Conservation (phyloP, 2,888 invertebrate genomes). For the Timema cristinae region DNA sequence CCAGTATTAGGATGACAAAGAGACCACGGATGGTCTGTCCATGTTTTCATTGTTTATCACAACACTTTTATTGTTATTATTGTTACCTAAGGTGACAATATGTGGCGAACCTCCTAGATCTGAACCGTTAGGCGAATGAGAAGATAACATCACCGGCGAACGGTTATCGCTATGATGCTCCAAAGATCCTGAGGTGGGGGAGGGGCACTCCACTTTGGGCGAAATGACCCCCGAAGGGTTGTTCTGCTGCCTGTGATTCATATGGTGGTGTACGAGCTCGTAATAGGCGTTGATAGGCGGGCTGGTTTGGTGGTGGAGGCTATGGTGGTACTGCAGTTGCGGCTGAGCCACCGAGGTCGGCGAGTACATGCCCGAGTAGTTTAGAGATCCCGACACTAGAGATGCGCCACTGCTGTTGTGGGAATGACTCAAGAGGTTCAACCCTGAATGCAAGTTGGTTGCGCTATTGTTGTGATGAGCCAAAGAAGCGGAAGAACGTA, state of each 20-base stretch:
- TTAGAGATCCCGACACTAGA: slow-evolving; percentile 21
- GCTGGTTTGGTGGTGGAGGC: slow-evolving; percentile 15
- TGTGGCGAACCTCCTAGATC: slow-evolving; percentile 40
- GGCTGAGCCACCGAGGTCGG: slow-evolving; percentile 19
- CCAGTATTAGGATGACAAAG: slow-evolving; percentile 40
- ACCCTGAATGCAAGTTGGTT: slow-evolving; percentile 11
- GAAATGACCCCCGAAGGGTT: slow-evolving; percentile 29
- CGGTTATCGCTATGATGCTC: slow-evolving; percentile 35
- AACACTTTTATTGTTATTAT: slow-evolving; percentile 1
- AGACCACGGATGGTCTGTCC: slow-evolving; percentile 45
- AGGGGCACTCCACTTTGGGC: slow-evolving; percentile 43
- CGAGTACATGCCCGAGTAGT: slow-evolving; percentile 32
- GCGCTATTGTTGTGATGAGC: slow-evolving; percentile 26
- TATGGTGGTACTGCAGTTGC: slow-evolving; percentile 21
- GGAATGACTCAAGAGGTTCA: slow-evolving; percentile 14
- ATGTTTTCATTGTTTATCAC: slow-evolving; percentile 24
- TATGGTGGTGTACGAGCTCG: slow-evolving; percentile 38
- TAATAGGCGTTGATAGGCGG: slow-evolving; percentile 38
- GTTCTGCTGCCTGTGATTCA: slow-evolving; percentile 35
- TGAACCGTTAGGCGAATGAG: slow-evolving; percentile 43
- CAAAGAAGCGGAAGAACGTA: slow-evolving; percentile 27
- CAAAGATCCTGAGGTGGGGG: slow-evolving; percentile 36
- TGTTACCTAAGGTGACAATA: slow-evolving; percentile 38
- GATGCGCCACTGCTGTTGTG: slow-evolving; percentile 21
- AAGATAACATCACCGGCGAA: slow-evolving; percentile 41